phyloP scores from a whole-genome alignment of 2,888 invertebrate species.

The Venustoraphidia nigricollis region DNA sequence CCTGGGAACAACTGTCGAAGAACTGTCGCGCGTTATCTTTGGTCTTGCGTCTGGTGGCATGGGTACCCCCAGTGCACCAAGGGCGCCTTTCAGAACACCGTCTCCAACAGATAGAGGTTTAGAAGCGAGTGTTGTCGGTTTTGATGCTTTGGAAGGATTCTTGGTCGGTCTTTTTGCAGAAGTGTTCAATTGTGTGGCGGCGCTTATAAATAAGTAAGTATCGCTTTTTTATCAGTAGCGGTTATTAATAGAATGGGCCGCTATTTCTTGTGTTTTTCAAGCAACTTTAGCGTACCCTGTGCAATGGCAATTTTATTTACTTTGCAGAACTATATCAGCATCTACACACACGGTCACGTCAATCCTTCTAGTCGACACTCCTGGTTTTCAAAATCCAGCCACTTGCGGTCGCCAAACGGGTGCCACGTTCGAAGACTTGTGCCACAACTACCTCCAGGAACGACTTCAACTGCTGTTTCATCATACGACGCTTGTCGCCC shows the following conservation, averaged over 20 bases:
- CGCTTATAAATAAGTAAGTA: slow-evolving; percentile 71
- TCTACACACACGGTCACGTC: slow-evolving; percentile 70
- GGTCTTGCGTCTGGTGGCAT: slow-evolving; percentile 34
- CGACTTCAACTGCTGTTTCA: slow-evolving; percentile 77
- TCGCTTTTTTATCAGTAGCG: neutral
- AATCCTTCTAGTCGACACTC: slow-evolving; percentile 70
- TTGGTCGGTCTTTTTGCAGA: slow-evolving; percentile 82
- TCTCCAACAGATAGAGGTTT: slow-evolving; percentile 45
- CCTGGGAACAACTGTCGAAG: slow-evolving; percentile 68
- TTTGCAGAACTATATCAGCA: slow-evolving; percentile 49
- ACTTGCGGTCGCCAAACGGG: slow-evolving; percentile 72
- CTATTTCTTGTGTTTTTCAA: no score
- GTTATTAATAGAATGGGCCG: no score
- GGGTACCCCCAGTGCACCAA: slow-evolving; percentile 30
- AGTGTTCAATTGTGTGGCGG: slow-evolving; percentile 74
- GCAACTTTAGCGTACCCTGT: no score
- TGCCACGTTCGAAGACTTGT: slow-evolving; percentile 74
- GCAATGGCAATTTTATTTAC: neutral
- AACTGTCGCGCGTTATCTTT: slow-evolving; percentile 67
- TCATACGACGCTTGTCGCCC: slow-evolving; percentile 68
- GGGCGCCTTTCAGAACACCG: slow-evolving; percentile 38
- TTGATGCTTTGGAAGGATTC: slow-evolving; percentile 78
- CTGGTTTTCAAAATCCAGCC: slow-evolving; percentile 86
- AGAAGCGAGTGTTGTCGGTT: slow-evolving; percentile 49
- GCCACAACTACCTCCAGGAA: slow-evolving; percentile 87